Percentiles rank a stretch among this genome's conserved stretches.
Conservation (phyloP, 1,140 invertebrate species). For the Trinorchestia longiramus region DNA sequence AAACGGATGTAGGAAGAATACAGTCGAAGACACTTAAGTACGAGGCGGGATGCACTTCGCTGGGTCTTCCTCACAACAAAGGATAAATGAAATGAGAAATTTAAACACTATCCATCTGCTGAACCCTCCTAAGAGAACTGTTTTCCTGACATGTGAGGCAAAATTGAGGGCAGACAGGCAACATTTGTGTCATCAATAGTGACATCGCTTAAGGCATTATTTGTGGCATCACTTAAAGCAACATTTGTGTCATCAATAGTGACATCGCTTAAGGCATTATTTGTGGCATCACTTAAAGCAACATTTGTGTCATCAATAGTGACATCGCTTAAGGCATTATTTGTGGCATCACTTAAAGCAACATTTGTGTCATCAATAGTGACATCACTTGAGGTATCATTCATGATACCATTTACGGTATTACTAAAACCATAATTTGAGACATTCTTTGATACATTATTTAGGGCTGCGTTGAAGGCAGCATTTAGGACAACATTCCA, state of each 20-base stretch:
- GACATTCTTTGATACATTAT: not conserved
- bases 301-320: not conserved
- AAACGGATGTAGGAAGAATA: not conserved
- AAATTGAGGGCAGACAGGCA: not conserved
- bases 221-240: no score
- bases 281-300: not conserved
- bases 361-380: not conserved
- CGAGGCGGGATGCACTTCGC: no score
- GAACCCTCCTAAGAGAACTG: no score
- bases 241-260: not conserved
- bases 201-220: not conserved
- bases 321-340: no score
- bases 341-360: not conserved
- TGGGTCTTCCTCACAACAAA: no score
- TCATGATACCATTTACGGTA: not conserved
- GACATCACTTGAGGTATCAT: not conserved
- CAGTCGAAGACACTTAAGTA: not conserved
- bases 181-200: not conserved
- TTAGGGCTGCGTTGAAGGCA: not conserved
- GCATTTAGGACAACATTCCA: not conserved
- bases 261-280: not conserved
- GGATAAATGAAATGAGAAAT: no score
- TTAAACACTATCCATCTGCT: no score
- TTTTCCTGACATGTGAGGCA: not conserved
- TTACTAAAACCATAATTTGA: not conserved